These are phyloP conservation scores for Pelvicachromis taeniatus DNA, from an alignment of 2,113 vertebrate genomes.

Conservation along the genomic window DNA sequence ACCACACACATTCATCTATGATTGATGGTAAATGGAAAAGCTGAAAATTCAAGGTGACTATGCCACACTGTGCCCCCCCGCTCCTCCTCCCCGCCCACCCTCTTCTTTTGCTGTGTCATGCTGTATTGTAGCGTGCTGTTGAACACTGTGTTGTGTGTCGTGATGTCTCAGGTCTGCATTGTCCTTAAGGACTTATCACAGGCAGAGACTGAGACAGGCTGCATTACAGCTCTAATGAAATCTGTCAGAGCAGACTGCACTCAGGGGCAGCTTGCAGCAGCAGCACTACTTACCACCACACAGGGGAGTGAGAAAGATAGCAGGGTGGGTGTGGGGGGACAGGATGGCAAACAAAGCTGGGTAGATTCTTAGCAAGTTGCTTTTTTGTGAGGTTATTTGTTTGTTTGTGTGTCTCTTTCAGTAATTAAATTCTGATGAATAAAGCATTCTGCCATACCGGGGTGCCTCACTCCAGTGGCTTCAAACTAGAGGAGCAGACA, in stretches of 20 bases:
- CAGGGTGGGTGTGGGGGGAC: background rate
- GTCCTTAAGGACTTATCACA: constrained; percentile 43
- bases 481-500: constrained; percentile 51
- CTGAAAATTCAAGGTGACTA: background rate
- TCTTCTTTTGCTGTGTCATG: constrained; percentile 31
- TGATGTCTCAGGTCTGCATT: constrained; percentile 36
- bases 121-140: background rate
- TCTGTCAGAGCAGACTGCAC: constrained; percentile 49
- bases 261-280: constrained; percentile 21
- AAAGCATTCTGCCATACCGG: constrained; percentile 23
- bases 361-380: background rate
- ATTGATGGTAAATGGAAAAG: background rate
- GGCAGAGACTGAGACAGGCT: constrained; percentile 36
- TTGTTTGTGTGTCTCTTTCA: background rate
- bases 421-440: constrained; percentile 55
- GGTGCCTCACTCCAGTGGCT: constrained; percentile 42
- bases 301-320: background rate
- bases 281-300: constrained; percentile 14
- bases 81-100: background rate
- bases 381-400: background rate
- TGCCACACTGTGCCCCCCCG: background rate
- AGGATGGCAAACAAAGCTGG: background rate
- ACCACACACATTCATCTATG: background rate
- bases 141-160: constrained; percentile 2
- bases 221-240: constrained; percentile 53